A percentile compares a stretch with the other conserved stretches of the same genome.
Evolutionary conservation across 1,140 invertebrate species (phyloP).

Genomic region (Drosophila kurseongensis): DNA sequence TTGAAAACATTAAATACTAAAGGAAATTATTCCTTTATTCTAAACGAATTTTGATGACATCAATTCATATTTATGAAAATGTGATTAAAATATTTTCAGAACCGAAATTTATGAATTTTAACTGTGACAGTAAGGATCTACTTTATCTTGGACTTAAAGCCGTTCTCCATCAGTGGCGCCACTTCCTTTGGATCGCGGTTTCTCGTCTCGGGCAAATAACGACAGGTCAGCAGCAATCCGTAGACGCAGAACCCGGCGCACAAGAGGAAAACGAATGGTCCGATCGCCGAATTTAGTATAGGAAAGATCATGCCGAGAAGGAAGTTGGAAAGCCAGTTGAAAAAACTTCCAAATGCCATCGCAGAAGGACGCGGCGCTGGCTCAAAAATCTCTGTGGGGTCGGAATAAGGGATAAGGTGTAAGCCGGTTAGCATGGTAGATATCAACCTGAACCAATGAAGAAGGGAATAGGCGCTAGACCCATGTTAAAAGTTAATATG

Average conservation of each 20-base stretch:
- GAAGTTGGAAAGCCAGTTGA: conserved; percentile 95
- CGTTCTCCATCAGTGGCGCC: conserved; percentile 84
- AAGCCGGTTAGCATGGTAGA: neutral
- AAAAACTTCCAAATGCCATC: conserved; percentile 93
- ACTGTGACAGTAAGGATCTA: neutral
- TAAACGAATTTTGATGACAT: too few relatives aligned
- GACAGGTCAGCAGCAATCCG: conserved; percentile 87
- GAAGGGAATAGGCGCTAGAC: conserved; percentile 92
- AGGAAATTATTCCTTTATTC: too few relatives aligned
- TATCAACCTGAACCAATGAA: conserved; percentile 87
- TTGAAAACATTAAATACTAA: too few relatives aligned
- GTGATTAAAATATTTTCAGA: too few relatives aligned
- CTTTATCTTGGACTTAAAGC: conserved; percentile 82
- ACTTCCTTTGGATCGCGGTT: conserved; percentile 87
- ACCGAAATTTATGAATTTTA: too few relatives aligned
- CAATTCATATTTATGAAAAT: too few relatives aligned
- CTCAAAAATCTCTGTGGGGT: conserved; percentile 91
- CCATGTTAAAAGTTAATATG: conserved; percentile 92
- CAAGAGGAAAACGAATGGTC: conserved; percentile 88
- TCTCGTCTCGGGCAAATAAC: conserved; percentile 89
- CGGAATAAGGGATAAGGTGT: neutral
- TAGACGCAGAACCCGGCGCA: conserved; percentile 86
- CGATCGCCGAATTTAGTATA: conserved; percentile 86
- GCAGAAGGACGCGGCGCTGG: conserved; percentile 91
- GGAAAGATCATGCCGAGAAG: conserved; percentile 91